These are phyloP conservation scores for Drosophila dives DNA, from an alignment of 2,888 invertebrate species.

Conservation along the genomic window DNA sequence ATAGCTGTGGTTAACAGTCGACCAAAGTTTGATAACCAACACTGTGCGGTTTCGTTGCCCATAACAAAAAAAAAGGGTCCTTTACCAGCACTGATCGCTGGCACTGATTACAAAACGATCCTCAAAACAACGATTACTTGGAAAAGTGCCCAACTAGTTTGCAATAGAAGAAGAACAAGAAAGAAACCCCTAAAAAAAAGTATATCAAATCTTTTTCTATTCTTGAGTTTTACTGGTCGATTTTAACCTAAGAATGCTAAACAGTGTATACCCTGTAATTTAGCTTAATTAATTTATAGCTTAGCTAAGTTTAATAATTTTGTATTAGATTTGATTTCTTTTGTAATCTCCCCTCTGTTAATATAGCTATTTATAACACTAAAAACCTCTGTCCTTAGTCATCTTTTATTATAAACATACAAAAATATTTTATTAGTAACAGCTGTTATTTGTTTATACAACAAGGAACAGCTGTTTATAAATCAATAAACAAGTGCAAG, in stretches of 20 bases:
- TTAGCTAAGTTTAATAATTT: neutral
- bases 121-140: constrained; percentile 7
- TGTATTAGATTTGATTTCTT: neutral
- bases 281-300: neutral
- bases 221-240: neutral
- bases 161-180: neutral
- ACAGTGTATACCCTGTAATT: constrained; percentile 11
- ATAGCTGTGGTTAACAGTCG: constrained; percentile 36
- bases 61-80: neutral
- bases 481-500: neutral
- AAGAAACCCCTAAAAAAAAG: neutral
- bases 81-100: constrained; percentile 45
- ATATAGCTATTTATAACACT: neutral
- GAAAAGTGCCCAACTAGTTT: constrained; percentile 34
- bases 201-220: neutral
- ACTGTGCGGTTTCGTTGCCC: constrained; percentile 47
- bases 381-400: neutral
- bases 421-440: neutral
- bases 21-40: constrained; percentile 30
- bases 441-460: neutral
- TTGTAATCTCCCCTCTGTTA: neutral
- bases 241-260: neutral
- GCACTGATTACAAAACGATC: constrained; percentile 58
- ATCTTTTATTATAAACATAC: neutral
- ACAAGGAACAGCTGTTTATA: neutral